Evolutionary conservation across 2,888 invertebrate species (phyloP), one percentile per base, ranked within the genome.

Genomic region (Caenorhabditis sinica): DNA sequence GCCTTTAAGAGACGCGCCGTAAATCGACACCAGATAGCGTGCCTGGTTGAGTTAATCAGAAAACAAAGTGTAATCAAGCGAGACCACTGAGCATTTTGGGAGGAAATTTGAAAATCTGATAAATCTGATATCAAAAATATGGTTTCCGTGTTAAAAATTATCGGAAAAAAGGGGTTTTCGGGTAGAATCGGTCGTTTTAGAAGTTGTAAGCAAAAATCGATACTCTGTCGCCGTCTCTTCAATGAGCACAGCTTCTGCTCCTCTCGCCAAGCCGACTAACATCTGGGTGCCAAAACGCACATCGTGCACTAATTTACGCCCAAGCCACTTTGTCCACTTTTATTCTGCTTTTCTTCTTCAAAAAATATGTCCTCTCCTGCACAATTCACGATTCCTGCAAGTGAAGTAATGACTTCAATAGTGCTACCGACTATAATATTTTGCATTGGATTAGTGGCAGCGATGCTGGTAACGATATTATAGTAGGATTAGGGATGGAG

Each of bases 351-450:
- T 63, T 45, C 17, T 61, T 15, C 15, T n/a, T 23, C 15, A 17
- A 40, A 2, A 9, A 1, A 1, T 0, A 86, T 86, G 86, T 77
- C 79, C 20, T 79, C 85, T 0, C 23, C 69, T 0, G 73, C 84
- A 20, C 82, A 87, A 36, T 83, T 88, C 74, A 87, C 89, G 43
- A 89, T 89, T n/a, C 90, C 91, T 23, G 90, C 90, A 0, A 79
- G 88, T 13, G 90, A 90, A 51, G 90, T 91, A 17, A 90, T 91
- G 86, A 91, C 89, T 28, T 88, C 92, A 2, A 92, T 93, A 43
- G 92, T 93, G 9, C 79, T 93, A 13, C 93, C 93, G 9, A 93
- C 93, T 15, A 93, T 93, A 53, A 69, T 90, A n/a, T 92, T 92
- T 68, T 93, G 93, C 75, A 90, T 93, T 30, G 89, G 90, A 61